Percentiles rank a stretch among this genome's conserved stretches.
phyloP scores from a whole-genome alignment of 2,888 invertebrate genomes.

The Meiosimyza platycephala region DNA sequence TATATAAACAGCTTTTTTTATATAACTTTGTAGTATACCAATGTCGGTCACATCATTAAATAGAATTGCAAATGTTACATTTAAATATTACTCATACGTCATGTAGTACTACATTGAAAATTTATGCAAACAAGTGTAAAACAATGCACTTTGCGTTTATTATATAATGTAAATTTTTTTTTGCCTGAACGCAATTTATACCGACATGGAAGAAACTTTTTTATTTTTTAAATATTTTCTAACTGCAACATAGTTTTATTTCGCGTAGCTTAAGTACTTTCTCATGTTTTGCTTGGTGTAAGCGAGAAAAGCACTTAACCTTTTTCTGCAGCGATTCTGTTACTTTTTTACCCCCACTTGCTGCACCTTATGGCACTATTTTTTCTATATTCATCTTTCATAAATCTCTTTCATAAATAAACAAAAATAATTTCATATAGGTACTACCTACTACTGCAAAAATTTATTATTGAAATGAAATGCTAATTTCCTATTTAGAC shows the following conservation, averaged over 20 bases:
- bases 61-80: too few species aligned
- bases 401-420: conserved; percentile 6
- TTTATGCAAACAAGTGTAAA: not conserved
- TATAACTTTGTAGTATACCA: too few species aligned
- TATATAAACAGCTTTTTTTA: too few species aligned
- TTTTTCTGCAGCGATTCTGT: conserved; percentile 7
- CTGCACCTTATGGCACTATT: not conserved
- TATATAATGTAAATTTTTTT: conserved; percentile 17
- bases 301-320: conserved; percentile 7
- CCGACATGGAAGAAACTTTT: not conserved
- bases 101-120: not conserved
- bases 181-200: conserved; percentile 47
- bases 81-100: conserved; percentile 9
- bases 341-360: not conserved
- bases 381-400: conserved; percentile 16
- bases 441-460: not conserved
- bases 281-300: not conserved
- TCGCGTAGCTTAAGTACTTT: conserved; percentile 7
- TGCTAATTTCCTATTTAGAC: conserved; percentile 38
- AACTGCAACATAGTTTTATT: conserved; percentile 9
- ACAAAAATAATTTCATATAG: conserved; percentile 24
- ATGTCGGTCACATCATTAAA: too few species aligned
- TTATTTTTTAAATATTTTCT: conserved; percentile 1
- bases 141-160: too few species aligned
- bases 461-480: conserved; percentile 35